Conservation (phyloP, 2,888 invertebrate species). For the Acrobasis suavella region DNA sequence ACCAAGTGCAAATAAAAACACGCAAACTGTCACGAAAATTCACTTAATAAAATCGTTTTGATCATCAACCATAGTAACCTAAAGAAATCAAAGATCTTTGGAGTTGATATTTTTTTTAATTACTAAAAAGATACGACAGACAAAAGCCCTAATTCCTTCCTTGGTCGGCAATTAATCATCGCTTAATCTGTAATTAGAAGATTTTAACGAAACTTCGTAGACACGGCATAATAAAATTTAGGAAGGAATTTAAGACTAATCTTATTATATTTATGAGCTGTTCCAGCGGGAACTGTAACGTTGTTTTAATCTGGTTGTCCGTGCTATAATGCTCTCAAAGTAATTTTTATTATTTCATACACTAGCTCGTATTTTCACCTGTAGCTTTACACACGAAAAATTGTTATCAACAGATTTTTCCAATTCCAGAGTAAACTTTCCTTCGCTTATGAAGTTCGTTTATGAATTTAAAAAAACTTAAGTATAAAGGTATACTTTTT, state of each 20-base stretch:
- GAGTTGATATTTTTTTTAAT: constrained; percentile 1
- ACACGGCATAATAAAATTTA: constrained; percentile 5
- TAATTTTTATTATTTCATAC: not conserved
- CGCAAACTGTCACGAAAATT: not conserved
- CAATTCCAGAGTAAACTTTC: too few relatives aligned
- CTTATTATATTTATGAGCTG: constrained; percentile 1
- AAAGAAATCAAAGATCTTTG: constrained; percentile 2
- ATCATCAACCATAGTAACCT: not conserved
- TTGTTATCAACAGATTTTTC: too few relatives aligned
- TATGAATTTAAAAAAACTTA: too few relatives aligned
- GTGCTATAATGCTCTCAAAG: not conserved
- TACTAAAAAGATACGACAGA: not conserved
- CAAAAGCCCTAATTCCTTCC: constrained; percentile 10
- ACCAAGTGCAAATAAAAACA: not conserved
- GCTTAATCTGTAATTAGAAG: constrained; percentile 15
- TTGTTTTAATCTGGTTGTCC: not conserved
- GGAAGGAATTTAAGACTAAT: constrained; percentile 1
- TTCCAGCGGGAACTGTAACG: not conserved
- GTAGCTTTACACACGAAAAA: not conserved
- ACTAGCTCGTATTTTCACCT: too few relatives aligned
- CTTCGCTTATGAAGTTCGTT: too few relatives aligned
- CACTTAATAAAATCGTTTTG: not conserved
- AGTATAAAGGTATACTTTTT: too few relatives aligned
- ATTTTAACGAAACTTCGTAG: constrained; percentile 14
- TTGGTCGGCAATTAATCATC: constrained; percentile 19